Evolutionary conservation across 2,797 vertebrate genomes (phyloP), one percentile per base, ranked within the genome.

Genomic region (Melanotaenia nigrans): DNA sequence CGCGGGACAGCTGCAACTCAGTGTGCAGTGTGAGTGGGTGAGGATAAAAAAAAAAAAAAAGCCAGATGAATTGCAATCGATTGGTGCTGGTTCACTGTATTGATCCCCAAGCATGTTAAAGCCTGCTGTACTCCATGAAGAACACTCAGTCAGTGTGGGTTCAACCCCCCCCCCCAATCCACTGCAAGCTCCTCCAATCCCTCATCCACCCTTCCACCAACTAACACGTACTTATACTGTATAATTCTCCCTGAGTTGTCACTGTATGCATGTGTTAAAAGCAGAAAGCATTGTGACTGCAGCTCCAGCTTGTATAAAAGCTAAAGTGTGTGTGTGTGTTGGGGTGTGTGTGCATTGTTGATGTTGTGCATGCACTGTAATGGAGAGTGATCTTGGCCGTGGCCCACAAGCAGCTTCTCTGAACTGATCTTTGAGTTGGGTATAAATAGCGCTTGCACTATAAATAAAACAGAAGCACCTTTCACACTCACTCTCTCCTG

Each of bases 391-490:
- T 88, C 88, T 91, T 92, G 92, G 91, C 89, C 78, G 62, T 81
- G 89, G 90, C 87, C 87, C 87, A 90, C 80, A 42, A 90, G 86
- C 85, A 79, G 87, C 84, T 91, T 86, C 91, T 93, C 90, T 92
- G 91, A 92, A 92, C 89, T 90, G 90, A 92, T 93, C 91, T 93
- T 91, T 93, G 87, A 85, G 91, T 91, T 80, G 73, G 87, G 87
- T 93, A 93, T 92, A 93, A 94, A 93, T 93, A 94, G 91, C 62
- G 28, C 81, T 85, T 16, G 64, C 85, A 89, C 92, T 93, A 92
- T 92, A 93, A 93, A 94, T 93, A 93, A 92, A 92, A 89, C 87
- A 91, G 87, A 83, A 87, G 85, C 85, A 91, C 89, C 92, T 92
- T 92, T 91, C 77, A 77, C 90, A 73, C 90, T 87, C 78, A 9